Base-by-base conservation (phyloP, 2,888 invertebrate genomes). In the Rhagonycha lutea region DNA sequence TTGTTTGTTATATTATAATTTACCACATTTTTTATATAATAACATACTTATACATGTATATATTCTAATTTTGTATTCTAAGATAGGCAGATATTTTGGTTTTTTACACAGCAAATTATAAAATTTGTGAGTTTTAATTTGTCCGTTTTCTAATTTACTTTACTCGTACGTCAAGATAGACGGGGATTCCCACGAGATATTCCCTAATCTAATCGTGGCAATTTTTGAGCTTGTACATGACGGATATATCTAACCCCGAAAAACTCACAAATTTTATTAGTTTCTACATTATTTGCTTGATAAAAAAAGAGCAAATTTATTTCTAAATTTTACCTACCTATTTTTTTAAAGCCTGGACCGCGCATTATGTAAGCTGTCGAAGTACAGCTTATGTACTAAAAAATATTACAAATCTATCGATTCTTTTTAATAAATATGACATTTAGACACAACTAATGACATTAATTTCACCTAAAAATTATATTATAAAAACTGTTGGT, bases 341-440 rank as follows among this genome's bases (percentile, higher is more conserved):
- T 26, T 72, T 61, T 75, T 78, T 81, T 81, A 81, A 81, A 81
- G 81, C 81, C 81, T 81, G 81, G 81, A 81, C 81, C 81, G 81
- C 81, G 77, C 77, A 79, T n/a, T 79, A 62, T 65, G 76, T 75
- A 72, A 76, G 73, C 79, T 78, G 80, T 81, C 76, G 75, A 76
- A 62, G 70, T 76, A 78, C 79, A 81, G 80, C 79, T 80, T 74
- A 74, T 71, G 69, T 75, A 75, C 77, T 77, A 81, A 80, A 76
- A 76, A 74, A 74, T 71, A 77, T 69, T 74, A 47, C 71, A 69
- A 74, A 68, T 68, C 77, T 77, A 77, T 71, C 68, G 69, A 68
- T 65, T 23, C 60, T 62, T 26, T 69, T 69, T 68, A 26, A 14
- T n/a, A 68, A 14, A 70, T 67, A 71, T 73, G 70, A 76, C 76